Percentiles rank a stretch among this genome's conserved stretches.
These are phyloP conservation scores for Vicugna pacos DNA, from an alignment of 2,113 vertebrate genomes.

Conservation along the genomic window DNA sequence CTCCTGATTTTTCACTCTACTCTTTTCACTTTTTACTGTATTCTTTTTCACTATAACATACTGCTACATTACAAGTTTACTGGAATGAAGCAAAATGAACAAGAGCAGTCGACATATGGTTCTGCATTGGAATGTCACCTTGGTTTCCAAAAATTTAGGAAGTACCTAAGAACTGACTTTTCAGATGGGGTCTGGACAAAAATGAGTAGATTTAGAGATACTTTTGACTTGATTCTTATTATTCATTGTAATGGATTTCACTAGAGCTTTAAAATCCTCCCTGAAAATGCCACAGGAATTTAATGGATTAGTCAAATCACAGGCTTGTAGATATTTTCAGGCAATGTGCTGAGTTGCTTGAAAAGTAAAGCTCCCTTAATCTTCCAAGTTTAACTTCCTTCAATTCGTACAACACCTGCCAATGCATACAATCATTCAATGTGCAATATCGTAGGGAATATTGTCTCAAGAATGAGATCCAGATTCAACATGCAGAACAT, in stretches of 20 bases:
- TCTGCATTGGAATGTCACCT: background rate
- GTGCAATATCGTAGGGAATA: background rate
- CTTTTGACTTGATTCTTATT: slow-evolving; percentile 30
- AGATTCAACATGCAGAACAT: background rate
- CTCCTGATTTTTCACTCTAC: background rate
- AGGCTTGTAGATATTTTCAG: slow-evolving; percentile 64
- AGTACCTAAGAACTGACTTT: background rate
- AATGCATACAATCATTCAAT: background rate
- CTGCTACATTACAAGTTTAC: background rate
- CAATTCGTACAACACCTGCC: background rate
- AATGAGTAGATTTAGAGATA: background rate
- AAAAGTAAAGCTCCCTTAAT: slow-evolving; percentile 65
- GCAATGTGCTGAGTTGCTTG: slow-evolving; percentile 55
- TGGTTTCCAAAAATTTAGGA: slow-evolving; percentile 10
- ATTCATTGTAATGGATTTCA: slow-evolving; percentile 49
- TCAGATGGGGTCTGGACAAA: background rate
- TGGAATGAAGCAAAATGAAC: slow-evolving; percentile 3
- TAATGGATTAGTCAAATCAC: slow-evolving; percentile 54
- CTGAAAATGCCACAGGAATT: slow-evolving; percentile 50
- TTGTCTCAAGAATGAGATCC: background rate
- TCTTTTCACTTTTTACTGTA: no score
- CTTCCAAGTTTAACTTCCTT: slow-evolving; percentile 51
- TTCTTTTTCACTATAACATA: background rate
- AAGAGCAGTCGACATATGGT: background rate
- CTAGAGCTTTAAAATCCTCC: slow-evolving; percentile 12